Evolutionary conservation across 2,797 vertebrate genomes (phyloP).

Genomic region (Ptychadena robeensis): DNA sequence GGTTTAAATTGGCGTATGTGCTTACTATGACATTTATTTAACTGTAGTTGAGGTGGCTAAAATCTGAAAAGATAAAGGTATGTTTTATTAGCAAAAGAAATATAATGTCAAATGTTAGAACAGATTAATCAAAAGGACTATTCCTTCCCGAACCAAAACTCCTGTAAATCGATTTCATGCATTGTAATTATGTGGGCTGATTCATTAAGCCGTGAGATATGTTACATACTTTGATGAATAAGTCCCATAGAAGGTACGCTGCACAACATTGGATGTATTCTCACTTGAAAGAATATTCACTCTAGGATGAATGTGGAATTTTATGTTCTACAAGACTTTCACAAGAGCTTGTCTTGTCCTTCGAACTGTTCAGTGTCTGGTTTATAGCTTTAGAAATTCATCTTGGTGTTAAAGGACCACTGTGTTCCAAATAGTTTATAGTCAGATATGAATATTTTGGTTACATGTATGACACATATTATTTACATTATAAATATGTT

Average conservation of each 20-base stretch:
- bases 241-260: slow-evolving; percentile 10
- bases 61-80: slow-evolving; percentile 1
- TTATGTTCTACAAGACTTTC: slow-evolving; percentile 29
- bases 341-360: slow-evolving; percentile 15
- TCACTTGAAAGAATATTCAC: slow-evolving; percentile 22
- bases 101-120: slow-evolving; percentile 6
- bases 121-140: slow-evolving; percentile 6
- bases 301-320: slow-evolving; percentile 14
- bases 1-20: slow-evolving; percentile 5
- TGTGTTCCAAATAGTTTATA: neutral
- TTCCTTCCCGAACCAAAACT: neutral
- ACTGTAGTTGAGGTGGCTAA: neutral
- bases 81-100: neutral
- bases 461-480: too few species aligned
- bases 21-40: neutral
- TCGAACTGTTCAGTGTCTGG: slow-evolving; percentile 1
- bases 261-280: slow-evolving; percentile 12
- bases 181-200: slow-evolving; percentile 40
- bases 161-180: slow-evolving; percentile 33
- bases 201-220: slow-evolving; percentile 38
- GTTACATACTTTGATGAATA: slow-evolving; percentile 37
- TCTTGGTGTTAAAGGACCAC: neutral
- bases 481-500: too few species aligned
- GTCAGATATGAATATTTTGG: too few species aligned
- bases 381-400: slow-evolving; percentile 15